Evolutionary conservation across 2,797 vertebrate species (phyloP).

Genomic region (Microctenopoma stevenorrisi): DNA sequence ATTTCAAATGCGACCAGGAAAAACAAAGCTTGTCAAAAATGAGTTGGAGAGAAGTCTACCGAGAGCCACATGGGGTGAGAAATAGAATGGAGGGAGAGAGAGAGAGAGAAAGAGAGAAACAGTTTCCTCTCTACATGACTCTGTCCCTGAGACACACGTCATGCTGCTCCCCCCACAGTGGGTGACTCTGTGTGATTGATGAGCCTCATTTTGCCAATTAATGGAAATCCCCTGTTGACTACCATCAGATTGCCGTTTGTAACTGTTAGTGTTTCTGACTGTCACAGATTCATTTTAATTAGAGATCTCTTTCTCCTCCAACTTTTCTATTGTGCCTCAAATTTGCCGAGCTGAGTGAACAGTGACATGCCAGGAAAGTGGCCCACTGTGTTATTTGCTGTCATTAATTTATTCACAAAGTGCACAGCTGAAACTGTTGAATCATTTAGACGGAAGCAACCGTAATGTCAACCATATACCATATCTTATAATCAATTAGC

Average conservation of each 20-base stretch:
- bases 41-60: conserved; percentile 72
- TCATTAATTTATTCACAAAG: conserved; percentile 59
- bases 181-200: conserved; percentile 83
- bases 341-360: conserved; percentile 54
- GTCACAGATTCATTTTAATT: conserved; percentile 84
- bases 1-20: conserved; percentile 76
- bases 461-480: conserved; percentile 58
- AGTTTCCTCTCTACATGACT: conserved; percentile 67
- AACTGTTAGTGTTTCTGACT: conserved; percentile 84
- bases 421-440: conserved; percentile 28
- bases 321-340: conserved; percentile 59
- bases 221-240: conserved; percentile 86
- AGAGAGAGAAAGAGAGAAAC: conserved; percentile 37
- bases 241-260: conserved; percentile 85
- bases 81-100: conserved; percentile 45
- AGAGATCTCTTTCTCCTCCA: conserved; percentile 66
- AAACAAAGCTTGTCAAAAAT: conserved; percentile 81
- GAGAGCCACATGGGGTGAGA: conserved; percentile 77
- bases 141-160: conserved; percentile 77
- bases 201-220: conserved; percentile 88
- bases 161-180: conserved; percentile 76
- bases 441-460: conserved; percentile 49
- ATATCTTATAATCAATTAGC: conserved; percentile 79
- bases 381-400: conserved; percentile 39
- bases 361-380: conserved; percentile 36